These are phyloP conservation scores for Pan troglodytes DNA, from an alignment of 2,113 vertebrate species.

Conservation along the genomic window NHGRI_mPanTro3-v2.1_pri NC_072413.2:51575501-51576000, in stretches of 20 bases:
- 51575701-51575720: constrained; percentile 92
- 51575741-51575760: constrained; percentile 90
- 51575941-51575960: constrained; percentile 72
- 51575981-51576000: constrained; percentile 81
- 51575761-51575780: constrained; percentile 92
- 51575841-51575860: constrained; percentile 40
- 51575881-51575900: constrained; percentile 80
- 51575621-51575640: constrained; percentile 86
- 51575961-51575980: constrained; percentile 82
- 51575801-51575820: constrained; percentile 89
- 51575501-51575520: constrained; percentile 69
- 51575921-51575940: constrained; percentile 83
- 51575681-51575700: constrained; percentile 93
- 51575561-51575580: constrained; percentile 86
- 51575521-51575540: constrained; percentile 82
- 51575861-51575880: constrained; percentile 71
- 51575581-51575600: constrained; percentile 85
- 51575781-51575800: constrained; percentile 90
- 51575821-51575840: constrained; percentile 87
- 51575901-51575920: constrained; percentile 82
- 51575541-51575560: constrained; percentile 87
- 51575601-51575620: constrained; percentile 88
- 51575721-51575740: constrained; percentile 91
- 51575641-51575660: constrained; percentile 88
- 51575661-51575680: constrained; percentile 90